Conservation (phyloP, 2,888 invertebrate genomes). For the Drosophila acutilabella region DNA sequence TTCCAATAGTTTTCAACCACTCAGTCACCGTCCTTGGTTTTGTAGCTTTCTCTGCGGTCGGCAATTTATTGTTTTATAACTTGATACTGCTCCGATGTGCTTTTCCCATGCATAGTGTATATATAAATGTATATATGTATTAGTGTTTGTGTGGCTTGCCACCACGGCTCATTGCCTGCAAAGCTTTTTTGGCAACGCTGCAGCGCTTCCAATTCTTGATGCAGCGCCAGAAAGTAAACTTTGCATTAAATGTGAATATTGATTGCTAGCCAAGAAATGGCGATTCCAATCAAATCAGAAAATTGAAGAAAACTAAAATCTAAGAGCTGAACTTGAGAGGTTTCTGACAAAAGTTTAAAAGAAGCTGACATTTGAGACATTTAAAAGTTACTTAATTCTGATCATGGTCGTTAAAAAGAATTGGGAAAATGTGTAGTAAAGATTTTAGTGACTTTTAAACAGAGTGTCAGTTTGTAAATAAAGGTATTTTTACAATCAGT, state of each 20-base stretch:
- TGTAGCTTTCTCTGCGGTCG: slow-evolving; percentile 40
- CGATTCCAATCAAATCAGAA: slow-evolving; percentile 43
- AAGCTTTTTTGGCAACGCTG: slow-evolving; percentile 41
- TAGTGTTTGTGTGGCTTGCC: slow-evolving; percentile 27
- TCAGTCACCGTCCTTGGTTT: slow-evolving; percentile 35
- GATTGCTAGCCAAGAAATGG: slow-evolving; percentile 63
- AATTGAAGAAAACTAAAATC: not conserved
- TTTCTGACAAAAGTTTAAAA: not conserved
- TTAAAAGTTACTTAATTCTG: not conserved
- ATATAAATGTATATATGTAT: not conserved
- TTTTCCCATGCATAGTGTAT: slow-evolving; percentile 26
- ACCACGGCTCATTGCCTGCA: slow-evolving; percentile 64
- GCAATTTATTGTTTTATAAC: slow-evolving; percentile 74
- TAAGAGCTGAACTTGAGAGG: no score
- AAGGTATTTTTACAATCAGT: no score
- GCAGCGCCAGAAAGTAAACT: slow-evolving; percentile 69
- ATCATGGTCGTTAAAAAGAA: not conserved
- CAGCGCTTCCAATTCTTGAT: slow-evolving; percentile 58
- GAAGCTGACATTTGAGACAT: not conserved
- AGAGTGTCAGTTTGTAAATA: not conserved
- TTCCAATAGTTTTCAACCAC: slow-evolving; percentile 41
- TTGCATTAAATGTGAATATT: slow-evolving; percentile 65
- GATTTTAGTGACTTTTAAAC: not conserved
- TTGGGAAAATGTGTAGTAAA: not conserved
- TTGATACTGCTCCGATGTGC: slow-evolving; percentile 62